Base-by-base conservation (phyloP, 2,113 vertebrate genomes). In the Alethe castanea region DNA sequence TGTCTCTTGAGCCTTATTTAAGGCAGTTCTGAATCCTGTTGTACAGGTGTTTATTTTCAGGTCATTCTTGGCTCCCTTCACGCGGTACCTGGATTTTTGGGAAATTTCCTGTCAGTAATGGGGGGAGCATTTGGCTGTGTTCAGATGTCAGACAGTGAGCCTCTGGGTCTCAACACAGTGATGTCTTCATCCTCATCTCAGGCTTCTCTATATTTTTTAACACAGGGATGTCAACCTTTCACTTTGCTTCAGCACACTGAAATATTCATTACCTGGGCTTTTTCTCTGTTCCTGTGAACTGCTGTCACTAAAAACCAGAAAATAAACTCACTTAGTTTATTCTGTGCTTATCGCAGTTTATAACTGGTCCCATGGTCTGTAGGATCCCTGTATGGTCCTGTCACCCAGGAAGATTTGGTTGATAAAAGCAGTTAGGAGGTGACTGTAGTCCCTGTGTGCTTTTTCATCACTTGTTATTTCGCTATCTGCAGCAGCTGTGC, bases 91-190 rank as follows among this genome's bases (percentile, higher is more conserved):
- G 64, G 18, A 29, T 88, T 88, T 62, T 57, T 23, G 7, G 38
- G 20, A 10, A 24, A 19, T 90, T 88, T 82, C 22, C 44, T 84
- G 2, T 54, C n/a, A 29, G 65, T 1, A 1, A 19, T 25, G 12
- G 3, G 3, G 8, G 3, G 12, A 12, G 57, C 0, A 1, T 60
- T 22, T 67, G 48, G 24, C 47, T 79, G 17, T 1, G 0, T 59
- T 66, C 11, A 42, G 47, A 28, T 61, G 42, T 66, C 2, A 19
- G n/a, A 29, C 25, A 59, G 48, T 12, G 31, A 73, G 19, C 8
- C n/a, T 73, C 25, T 61, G 29, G 10, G 16, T 65, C 74, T 86
- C 3, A 6, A 31, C 8, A 16, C 44, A 61, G 29, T 3, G 8
- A 8, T 71, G 14, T 62, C 31, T 72, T 81, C 52, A 33, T 86